Evolutionary conservation across 2,797 vertebrate species (phyloP), one percentile per base, ranked within the genome.

Genomic region (Lates japonicus): DNA sequence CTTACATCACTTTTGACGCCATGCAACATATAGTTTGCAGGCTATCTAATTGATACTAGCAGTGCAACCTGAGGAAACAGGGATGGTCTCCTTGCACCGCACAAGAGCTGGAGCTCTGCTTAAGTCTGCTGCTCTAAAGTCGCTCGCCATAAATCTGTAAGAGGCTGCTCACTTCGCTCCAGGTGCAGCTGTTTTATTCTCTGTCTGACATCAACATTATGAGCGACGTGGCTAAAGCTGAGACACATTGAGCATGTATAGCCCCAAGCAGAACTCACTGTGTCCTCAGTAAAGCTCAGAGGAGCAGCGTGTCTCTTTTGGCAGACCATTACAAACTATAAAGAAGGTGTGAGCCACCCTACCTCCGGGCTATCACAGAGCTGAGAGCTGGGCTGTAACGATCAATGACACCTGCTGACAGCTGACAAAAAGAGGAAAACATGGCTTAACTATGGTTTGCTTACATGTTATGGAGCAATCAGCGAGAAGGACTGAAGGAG

Each of bases 41-140:
- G 54, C 42, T 2, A 22, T 69, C 58, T 73, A 69, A 80, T 61
- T 80, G 59, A 46, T 54, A 42, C 22, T 41, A 44, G 55, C 44
- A 20, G 29, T 52, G 70, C 31, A 55, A 60, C 73, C 69, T 42
- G 31, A 65, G 62, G 61, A 71, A 9, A 59, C 44, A 33, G 0
- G 33, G 65, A 25, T n/a, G 49, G 61, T 58, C 29, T 70, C 48
- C 60, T 46, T 39, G 46, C 25, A 12, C 22, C 25, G 25, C 20
- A 35, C 20, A 20, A 46, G 35, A 42, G 57, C 41, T 33, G 39
- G 35, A 42, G 57, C 41, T 33, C 29, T 44, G 69, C 58, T 68
- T 5, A n/a, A n/a, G n/a, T n/a, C n/a, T n/a, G n/a, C 70, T 61
- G 25, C 33, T 70, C n/a, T 22, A 5, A 29, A 39, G 51, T 14